A percentile compares a stretch with the other conserved stretches of the same genome.
Evolutionary conservation across 2,113 vertebrate genomes (phyloP).

Genomic region (Pampusana beccarii): DNA sequence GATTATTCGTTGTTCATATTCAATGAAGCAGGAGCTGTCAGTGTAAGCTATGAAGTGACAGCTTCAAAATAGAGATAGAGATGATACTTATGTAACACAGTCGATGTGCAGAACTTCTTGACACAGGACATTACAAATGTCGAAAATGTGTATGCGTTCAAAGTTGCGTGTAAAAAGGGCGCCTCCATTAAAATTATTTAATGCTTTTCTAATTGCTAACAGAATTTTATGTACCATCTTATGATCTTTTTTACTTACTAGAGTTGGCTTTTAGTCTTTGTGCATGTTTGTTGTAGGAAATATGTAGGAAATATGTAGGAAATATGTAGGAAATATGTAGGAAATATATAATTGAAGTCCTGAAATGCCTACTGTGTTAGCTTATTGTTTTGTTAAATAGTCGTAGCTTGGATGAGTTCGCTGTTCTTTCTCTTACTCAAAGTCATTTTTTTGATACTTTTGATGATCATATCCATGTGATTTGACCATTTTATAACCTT

Average conservation of each 20-base stretch:
- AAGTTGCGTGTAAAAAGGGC: background rate
- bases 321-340: background rate
- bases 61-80: background rate
- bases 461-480: accelerated
- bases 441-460: background rate
- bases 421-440: background rate
- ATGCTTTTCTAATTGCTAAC: background rate
- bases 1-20: background rate
- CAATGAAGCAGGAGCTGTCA: background rate
- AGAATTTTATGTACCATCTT: background rate
- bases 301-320: background rate
- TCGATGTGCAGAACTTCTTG: background rate
- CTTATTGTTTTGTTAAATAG: background rate
- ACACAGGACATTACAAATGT: background rate
- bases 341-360: background rate
- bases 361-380: background rate
- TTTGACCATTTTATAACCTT: background rate
- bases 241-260: background rate
- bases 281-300: background rate
- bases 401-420: background rate
- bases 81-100: background rate
- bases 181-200: background rate
- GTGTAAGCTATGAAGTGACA: background rate
- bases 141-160: background rate
- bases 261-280: background rate